These are phyloP conservation scores for Cossypha polioptera DNA, from an alignment of 2,797 vertebrate genomes.

Conservation along the genomic window DNA sequence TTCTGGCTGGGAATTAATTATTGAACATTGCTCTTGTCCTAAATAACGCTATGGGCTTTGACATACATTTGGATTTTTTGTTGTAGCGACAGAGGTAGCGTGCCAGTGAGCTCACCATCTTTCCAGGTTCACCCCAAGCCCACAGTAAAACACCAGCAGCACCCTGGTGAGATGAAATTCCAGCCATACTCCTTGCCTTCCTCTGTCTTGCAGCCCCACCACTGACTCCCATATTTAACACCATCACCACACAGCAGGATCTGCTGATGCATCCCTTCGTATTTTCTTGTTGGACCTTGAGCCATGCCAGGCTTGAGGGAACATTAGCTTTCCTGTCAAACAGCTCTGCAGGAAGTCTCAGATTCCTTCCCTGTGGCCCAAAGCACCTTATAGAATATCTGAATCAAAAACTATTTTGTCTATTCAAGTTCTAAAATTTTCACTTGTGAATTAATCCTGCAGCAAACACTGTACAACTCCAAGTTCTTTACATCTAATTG, in stretches of 20 bases:
- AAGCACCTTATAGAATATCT: not conserved
- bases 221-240: not conserved
- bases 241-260: not conserved
- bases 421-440: not conserved
- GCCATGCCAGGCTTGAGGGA: not conserved
- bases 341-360: not conserved
- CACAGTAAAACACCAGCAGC: not conserved
- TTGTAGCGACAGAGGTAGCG: not conserved
- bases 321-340: not conserved
- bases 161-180: not conserved
- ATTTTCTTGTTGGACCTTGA: not conserved
- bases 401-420: not conserved
- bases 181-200: not conserved
- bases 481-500: not conserved
- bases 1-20: not conserved
- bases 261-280: not conserved
- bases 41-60: not conserved
- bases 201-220: not conserved
- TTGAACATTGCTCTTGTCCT: not conserved
- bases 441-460: not conserved
- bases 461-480: not conserved
- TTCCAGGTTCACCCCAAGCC: not conserved
- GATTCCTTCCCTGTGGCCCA: not conserved
- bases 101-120: not conserved
- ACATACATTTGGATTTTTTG: not conserved